Base-by-base conservation (phyloP, 2,888 invertebrate genomes). In the Keiferia lycopersicella region DNA sequence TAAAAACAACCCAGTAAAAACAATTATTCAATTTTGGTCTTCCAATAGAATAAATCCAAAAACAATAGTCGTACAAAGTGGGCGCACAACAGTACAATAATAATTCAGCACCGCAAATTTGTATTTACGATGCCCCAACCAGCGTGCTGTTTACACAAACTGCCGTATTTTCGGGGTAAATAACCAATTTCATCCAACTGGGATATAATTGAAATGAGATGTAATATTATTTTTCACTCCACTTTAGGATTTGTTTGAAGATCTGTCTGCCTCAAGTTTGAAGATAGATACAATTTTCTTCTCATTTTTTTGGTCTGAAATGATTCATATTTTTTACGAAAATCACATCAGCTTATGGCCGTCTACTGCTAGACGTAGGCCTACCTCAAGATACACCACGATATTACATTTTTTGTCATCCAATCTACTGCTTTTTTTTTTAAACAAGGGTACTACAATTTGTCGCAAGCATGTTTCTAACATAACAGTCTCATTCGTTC, bases 81-180 rank as follows among this genome's bases (percentile, higher is more conserved):
- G 11, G 11, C 11, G 22, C 8, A 56, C 34, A 34, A 34, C 34
- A 4, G 34, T 30, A 34, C 16, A 56, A 56, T 26, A 30, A 26
- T 30, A 20, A 56, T 56, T 56, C 20, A 16, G 30, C 14, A 64
- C 56, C 62, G 26, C 56, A 56, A 56, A 56, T 30, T 50, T 50
- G 50, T 50, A 22, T 50, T 50, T 50, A 50, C 50, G 18, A 20
- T 50, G 7, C 20, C 50, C 11, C 22, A 22, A 22, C 20, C 50
- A n/a, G 20, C 50, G 50, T 22, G 50, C 50, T 50, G 22, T 50
- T 50, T 50, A 50, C 50, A 1, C 22, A 50, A 50, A 50, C 50
- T 22, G 50, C 22, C 18, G 45, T 50, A 58, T 65, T 61, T 48
- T 48, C 60, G 60, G 2, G 12, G 39, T 39, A 22, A 57, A 51